Evolutionary conservation across 2,888 invertebrate genomes (phyloP).

Genomic region (Cheiracanthium punctorium): DNA sequence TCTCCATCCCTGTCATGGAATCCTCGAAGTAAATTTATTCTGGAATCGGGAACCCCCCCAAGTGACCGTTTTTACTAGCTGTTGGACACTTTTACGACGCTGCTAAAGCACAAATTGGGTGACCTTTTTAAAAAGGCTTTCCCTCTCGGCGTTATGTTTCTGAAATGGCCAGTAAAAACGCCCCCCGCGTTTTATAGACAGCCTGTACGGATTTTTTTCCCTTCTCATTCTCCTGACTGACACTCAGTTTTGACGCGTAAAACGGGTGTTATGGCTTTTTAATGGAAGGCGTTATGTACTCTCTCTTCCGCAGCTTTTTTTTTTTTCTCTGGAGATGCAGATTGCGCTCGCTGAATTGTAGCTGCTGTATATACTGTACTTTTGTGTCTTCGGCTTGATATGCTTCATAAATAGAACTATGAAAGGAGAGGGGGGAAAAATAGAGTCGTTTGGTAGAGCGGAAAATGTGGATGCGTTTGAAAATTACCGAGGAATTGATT

Average conservation of each 20-base stretch:
- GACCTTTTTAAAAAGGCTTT: constrained; percentile 51
- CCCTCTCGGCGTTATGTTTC: constrained; percentile 43
- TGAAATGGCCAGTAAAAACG: constrained; percentile 53
- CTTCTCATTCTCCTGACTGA: neutral
- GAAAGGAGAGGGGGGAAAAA: too few relatives aligned
- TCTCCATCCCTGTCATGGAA: neutral
- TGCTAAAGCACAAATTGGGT: constrained; percentile 62
- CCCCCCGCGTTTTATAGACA: constrained; percentile 23
- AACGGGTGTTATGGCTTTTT: constrained; percentile 35
- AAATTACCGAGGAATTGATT: too few relatives aligned
- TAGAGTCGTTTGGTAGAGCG: too few relatives aligned
- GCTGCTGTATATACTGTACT: too few relatives aligned
- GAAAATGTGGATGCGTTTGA: too few relatives aligned
- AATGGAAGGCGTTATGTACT: constrained; percentile 22
- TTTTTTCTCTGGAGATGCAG: neutral
- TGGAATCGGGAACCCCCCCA: neutral
- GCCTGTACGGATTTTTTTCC: neutral
- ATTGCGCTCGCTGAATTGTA: neutral
- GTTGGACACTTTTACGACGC: constrained; percentile 49
- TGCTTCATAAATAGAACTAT: too few relatives aligned
- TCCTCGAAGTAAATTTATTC: constrained; percentile 3
- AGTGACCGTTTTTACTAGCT: constrained; percentile 50
- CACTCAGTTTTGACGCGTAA: constrained; percentile 33
- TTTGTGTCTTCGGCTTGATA: too few relatives aligned
- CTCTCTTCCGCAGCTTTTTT: neutral